phyloP scores from a whole-genome alignment of 2,797 vertebrate genomes.

The Tachyglossus aculeatus region DNA sequence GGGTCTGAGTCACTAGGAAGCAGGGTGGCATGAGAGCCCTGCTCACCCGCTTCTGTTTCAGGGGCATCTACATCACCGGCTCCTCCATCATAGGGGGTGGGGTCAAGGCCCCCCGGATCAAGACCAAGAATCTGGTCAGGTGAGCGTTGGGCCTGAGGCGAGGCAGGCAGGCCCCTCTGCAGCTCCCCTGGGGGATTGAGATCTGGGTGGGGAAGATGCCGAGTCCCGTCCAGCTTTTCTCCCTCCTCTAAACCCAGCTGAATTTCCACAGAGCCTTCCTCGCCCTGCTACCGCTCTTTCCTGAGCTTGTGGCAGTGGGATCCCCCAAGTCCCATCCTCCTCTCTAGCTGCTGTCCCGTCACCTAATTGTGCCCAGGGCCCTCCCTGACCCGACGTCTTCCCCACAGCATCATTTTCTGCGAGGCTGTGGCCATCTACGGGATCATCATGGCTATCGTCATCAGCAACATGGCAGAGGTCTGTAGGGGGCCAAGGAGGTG shows the following conservation, averaged over 20 bases:
- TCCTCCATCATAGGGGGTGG: conserved; percentile 98
- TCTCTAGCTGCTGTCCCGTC: neutral
- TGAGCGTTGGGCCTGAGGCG: conserved; percentile 57
- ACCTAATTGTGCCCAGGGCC: neutral
- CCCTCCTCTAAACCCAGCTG: no score
- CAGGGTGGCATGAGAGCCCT: neutral
- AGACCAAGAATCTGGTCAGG: conserved; percentile 99
- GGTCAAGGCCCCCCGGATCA: conserved; percentile 97
- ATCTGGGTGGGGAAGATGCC: no score
- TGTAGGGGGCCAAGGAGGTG: neutral
- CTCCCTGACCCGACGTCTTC: conserved; percentile 28
- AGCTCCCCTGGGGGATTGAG: neutral
- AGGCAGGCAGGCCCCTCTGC: neutral
- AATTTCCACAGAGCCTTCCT: no score
- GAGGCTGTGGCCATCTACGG: conserved; percentile 99
- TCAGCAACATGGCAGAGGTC: conserved; percentile 98
- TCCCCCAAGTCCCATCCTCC: neutral
- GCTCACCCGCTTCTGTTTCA: conserved; percentile 51
- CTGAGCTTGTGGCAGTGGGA: no score
- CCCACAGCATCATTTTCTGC: conserved; percentile 94
- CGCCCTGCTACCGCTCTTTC: no score
- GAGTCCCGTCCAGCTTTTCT: no score
- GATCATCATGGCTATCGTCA: conserved; percentile 99
- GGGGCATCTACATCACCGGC: conserved; percentile 98
- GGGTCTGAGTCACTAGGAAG: conserved; percentile 25